phyloP scores from a whole-genome alignment of 2,113 vertebrate species.

The Toxotes chatareus region DNA sequence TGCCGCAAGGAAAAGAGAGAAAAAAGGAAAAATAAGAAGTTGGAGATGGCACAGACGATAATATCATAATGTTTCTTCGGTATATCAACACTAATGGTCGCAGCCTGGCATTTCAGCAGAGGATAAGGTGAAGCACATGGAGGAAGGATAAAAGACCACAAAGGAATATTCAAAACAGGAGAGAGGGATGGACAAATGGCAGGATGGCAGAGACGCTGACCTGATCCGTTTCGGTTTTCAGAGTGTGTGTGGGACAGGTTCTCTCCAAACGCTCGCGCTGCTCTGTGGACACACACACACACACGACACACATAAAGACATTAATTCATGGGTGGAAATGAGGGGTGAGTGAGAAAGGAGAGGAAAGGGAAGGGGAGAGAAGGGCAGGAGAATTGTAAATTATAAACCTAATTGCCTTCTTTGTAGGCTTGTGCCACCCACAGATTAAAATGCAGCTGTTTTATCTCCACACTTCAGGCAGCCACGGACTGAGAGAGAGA shows the following conservation, averaged over 20 bases:
- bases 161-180: slow-evolving; percentile 48
- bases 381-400: slow-evolving; percentile 65
- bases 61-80: slow-evolving; percentile 32
- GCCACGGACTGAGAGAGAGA: slow-evolving; percentile 49
- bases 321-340: slow-evolving; percentile 65
- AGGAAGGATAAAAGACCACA: slow-evolving; percentile 41
- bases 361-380: slow-evolving; percentile 23
- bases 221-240: slow-evolving; percentile 94
- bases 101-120: slow-evolving; percentile 53
- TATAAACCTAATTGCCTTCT: slow-evolving; percentile 75
- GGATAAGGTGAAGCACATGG: slow-evolving; percentile 51
- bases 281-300: slow-evolving; percentile 86
- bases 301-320: slow-evolving; percentile 67
- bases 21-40: slow-evolving; percentile 12
- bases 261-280: slow-evolving; percentile 96
- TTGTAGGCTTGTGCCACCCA: slow-evolving; percentile 73
- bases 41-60: slow-evolving; percentile 35
- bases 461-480: slow-evolving; percentile 76
- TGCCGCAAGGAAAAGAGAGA: slow-evolving; percentile 12
- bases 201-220: slow-evolving; percentile 83
- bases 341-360: slow-evolving; percentile 38
- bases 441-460: slow-evolving; percentile 78
- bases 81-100: slow-evolving; percentile 51
- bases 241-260: slow-evolving; percentile 96
- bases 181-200: slow-evolving; percentile 55